Base-by-base conservation (phyloP, 1,140 invertebrate species). In the Philotrypesis tridentata region DNA sequence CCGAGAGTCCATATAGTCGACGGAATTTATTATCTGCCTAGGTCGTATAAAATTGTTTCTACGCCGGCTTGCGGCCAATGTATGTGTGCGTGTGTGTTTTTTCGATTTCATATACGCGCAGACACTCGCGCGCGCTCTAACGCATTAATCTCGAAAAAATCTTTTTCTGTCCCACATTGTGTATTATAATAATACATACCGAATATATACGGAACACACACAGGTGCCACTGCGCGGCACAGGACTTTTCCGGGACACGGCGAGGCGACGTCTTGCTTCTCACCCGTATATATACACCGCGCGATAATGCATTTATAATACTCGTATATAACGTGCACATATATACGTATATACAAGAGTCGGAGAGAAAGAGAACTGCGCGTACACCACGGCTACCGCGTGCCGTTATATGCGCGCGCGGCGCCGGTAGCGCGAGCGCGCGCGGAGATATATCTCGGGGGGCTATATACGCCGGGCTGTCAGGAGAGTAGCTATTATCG, bases 261-360 rank as follows among this genome's bases (percentile, higher is more conserved):
- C 27, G 29, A 33, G 73, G 27, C 29, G 73, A 75, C 73, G 61
- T 75, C 40, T 73, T 73, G 71, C 25, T 73, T 55, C 23, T n/a
- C n/a, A n/a, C n/a, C n/a, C n/a, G n/a, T n/a, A n/a, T n/a, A n/a
- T n/a, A n/a, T n/a, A n/a, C n/a, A n/a, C n/a, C n/a, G n/a, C n/a
- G n/a, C n/a, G n/a, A n/a, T n/a, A n/a, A n/a, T n/a, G 29, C 1
- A 0, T 25, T 43, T 12, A 29, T 40, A n/a, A 25, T 17, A 14
- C 29, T n/a, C 4, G n/a, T 71, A 55, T 55, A 55, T 55, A 21
- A 70, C 21, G 37, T 37, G 37, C 6, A 21, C 6, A 1, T 37
- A 70, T 70, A 31, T 33, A 21, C 5, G 31, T 21, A 68, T 29
- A 68, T 68, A 68, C 31, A 68, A 1, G n/a, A n/a, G n/a, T n/a